Evolutionary conservation across 2,113 vertebrate genomes (phyloP).

Genomic region (Semicossyphus pulcher): DNA sequence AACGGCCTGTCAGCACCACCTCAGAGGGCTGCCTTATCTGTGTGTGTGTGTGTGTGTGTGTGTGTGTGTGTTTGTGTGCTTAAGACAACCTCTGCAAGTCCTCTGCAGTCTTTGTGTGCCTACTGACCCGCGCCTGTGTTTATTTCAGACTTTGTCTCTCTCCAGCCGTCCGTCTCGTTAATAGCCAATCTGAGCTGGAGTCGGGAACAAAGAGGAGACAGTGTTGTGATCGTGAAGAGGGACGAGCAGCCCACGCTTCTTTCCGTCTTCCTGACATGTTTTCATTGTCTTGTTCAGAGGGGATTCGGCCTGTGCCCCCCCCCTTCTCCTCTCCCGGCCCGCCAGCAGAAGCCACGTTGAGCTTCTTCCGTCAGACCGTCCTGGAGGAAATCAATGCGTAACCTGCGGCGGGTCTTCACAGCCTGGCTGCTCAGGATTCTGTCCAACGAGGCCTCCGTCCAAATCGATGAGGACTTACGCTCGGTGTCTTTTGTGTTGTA

Average conservation of each 20-base stretch:
- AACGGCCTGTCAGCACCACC: constrained; percentile 31
- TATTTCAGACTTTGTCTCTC: constrained; percentile 17
- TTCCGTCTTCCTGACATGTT: constrained; percentile 11
- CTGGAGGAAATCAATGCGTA: constrained; percentile 12
- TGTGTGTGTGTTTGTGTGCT: not conserved
- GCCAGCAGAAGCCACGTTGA: not conserved
- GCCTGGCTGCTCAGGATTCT: not conserved
- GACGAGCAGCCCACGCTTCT: not conserved
- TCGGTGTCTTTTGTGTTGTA: not conserved
- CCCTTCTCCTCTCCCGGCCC: too few relatives aligned
- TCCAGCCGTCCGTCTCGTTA: constrained; percentile 17
- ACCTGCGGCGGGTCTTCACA: not conserved
- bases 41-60: constrained; percentile 11
- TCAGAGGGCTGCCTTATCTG: constrained; percentile 13
- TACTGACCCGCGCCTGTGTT: constrained; percentile 5
- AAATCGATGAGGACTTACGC: constrained; percentile 12
- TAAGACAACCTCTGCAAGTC: constrained; percentile 17
- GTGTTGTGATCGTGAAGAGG: not conserved
- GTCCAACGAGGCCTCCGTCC: not conserved
- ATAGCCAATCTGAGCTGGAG: constrained; percentile 6
- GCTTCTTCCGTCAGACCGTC: not conserved
- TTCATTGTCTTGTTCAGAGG: constrained; percentile 11
- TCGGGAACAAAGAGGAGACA: constrained; percentile 9
- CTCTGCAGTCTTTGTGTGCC: constrained; percentile 15
- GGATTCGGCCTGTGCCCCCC: not conserved